Evolutionary conservation across 2,888 invertebrate genomes (phyloP).

Genomic region (Resseliella maxima): DNA sequence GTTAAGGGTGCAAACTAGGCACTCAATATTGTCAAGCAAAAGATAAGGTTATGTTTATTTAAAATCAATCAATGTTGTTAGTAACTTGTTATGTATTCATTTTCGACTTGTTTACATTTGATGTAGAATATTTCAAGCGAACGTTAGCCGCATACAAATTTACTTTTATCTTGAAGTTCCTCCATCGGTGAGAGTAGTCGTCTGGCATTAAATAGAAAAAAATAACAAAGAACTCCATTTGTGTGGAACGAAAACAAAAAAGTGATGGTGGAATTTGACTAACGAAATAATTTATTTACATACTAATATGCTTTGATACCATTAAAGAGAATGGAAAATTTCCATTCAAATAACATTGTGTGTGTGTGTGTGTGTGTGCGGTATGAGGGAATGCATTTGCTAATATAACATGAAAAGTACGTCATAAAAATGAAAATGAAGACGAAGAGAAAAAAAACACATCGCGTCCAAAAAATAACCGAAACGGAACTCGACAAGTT

Average conservation of each 20-base stretch:
- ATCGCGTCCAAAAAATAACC: background rate
- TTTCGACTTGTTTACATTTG: conserved; percentile 45
- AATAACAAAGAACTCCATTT: background rate
- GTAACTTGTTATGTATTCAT: conserved; percentile 21
- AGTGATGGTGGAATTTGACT: background rate
- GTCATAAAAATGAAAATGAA: conserved; percentile 1
- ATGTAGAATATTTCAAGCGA: background rate
- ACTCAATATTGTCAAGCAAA: background rate
- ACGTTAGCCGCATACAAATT: background rate
- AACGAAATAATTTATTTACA: conserved; percentile 41
- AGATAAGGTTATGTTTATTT: conserved; percentile 23
- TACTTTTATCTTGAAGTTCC: background rate
- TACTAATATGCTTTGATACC: conserved; percentile 39
- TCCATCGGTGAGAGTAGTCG: background rate
- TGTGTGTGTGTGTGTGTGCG: background rate
- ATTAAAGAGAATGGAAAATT: conserved; percentile 17
- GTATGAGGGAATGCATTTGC: background rate
- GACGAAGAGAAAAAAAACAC: background rate
- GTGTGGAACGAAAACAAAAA: background rate
- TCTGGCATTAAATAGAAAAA: background rate
- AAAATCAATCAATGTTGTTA: conserved; percentile 49
- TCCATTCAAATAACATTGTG: conserved; percentile 9
- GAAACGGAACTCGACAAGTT: background rate
- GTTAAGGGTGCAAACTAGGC: background rate
- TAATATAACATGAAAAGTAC: background rate